These are phyloP conservation scores for Cryptocephalus primarius DNA, from an alignment of 2,888 invertebrate genomes.

Conservation along the genomic window DNA sequence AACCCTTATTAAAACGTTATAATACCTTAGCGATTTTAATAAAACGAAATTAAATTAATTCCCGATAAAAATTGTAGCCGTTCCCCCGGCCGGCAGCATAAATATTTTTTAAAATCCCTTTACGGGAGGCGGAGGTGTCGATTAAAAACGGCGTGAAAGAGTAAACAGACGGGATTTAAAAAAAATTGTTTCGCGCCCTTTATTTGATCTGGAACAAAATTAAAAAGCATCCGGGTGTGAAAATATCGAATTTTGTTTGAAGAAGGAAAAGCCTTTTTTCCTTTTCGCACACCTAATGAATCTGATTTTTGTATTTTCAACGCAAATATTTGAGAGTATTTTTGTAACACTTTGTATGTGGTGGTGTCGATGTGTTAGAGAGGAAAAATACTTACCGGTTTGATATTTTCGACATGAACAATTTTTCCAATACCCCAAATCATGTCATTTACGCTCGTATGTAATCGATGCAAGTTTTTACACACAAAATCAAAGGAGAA, in stretches of 20 bases:
- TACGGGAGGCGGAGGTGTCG: slow-evolving; percentile 2
- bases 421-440: slow-evolving; percentile 33
- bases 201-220: slow-evolving; percentile 27
- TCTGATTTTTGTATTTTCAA: no score
- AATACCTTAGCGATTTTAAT: slow-evolving; percentile 11
- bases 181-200: slow-evolving; percentile 19
- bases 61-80: slow-evolving; percentile 10
- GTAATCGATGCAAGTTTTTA: no score
- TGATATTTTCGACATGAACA: slow-evolving; percentile 19
- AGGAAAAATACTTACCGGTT: slow-evolving; percentile 31
- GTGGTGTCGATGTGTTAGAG: slow-evolving; percentile 2
- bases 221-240: slow-evolving; percentile 27
- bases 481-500: neutral
- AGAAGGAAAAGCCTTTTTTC: no score
- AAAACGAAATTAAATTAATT: slow-evolving; percentile 14
- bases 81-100: slow-evolving; percentile 1
- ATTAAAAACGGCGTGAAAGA: slow-evolving; percentile 9
- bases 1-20: slow-evolving; percentile 9
- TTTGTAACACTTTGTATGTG: no score
- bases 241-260: slow-evolving; percentile 4
- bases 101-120: no score
- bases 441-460: slow-evolving; percentile 17
- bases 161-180: slow-evolving; percentile 12
- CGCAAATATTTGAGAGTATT: no score
- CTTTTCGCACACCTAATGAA: no score